Evolutionary conservation across 53 echinoderm and acorn worm genomes (phyloP), one percentile per base, ranked within the genome.

Genomic region (Astropecten irregularis): DNA sequence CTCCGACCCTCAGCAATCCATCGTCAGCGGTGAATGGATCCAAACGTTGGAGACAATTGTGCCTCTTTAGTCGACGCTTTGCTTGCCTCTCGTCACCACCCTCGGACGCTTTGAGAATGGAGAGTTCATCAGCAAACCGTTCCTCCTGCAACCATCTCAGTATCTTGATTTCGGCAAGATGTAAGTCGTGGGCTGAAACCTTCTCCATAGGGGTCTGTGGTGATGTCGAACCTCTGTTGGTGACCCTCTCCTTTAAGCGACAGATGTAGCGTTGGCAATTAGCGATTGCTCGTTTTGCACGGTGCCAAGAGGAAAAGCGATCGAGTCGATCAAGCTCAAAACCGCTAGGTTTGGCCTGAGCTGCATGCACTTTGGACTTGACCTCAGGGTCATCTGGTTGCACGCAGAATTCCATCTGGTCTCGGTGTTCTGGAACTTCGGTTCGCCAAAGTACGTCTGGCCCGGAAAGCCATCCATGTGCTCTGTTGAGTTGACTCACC

Each of bases 1-100:
- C 89, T 50, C 92, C 92, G 15, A 92, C 92, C 57, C 86, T 68
- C 14, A 92, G 66, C 18, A 85, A 68, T 48, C 89, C 86, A 36
- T 52, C 16, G 10, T 86, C 73, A 49, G 89, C 89, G 15, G 89
- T 19, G 55, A 82, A 92, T 18, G 92, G 76, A 36, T 92, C 92
- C 33, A 92, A 67, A 13, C 58, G 13, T 54, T 84, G 65, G 0
- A 92, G 67, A 33, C 67, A 32, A 42, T 88, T 88, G 15, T 32
- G 31, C 9, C 34, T 49, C 27, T 74, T 86, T 15, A 81, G 26
- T 13, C 32, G 58, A 38, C 63, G 60, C 21, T 16, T 69, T 15
- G 18, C 31, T 18, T 38, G 66, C 6, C 27, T 57, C 23, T 55
- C 67, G 1, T 36, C 29, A 46, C 49, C 63, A 5, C 42, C 42